Conservation (phyloP, 2,113 vertebrate genomes). For the Tapirus terrestris region DNA sequence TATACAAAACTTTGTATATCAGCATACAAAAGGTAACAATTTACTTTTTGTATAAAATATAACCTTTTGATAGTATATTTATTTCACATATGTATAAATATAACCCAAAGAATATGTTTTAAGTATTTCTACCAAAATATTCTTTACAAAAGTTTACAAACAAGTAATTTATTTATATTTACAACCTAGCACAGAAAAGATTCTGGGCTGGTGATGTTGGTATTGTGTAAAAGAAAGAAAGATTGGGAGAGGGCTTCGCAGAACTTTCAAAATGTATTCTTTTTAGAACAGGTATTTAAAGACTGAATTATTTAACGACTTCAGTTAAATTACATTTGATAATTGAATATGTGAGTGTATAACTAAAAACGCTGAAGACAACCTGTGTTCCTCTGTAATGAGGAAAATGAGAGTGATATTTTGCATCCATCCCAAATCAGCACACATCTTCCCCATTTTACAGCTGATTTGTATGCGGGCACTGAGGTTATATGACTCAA, state of each 20-base stretch:
- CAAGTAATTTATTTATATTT: constrained; percentile 88
- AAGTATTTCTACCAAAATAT: constrained; percentile 91
- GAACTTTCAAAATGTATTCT: constrained; percentile 48
- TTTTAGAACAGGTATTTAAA: constrained; percentile 76
- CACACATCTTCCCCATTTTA: background rate
- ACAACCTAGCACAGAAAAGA: constrained; percentile 86
- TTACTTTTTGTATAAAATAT: constrained; percentile 91
- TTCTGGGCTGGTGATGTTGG: constrained; percentile 81
- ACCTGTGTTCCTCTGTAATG: constrained; percentile 7
- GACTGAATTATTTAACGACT: constrained; percentile 70
- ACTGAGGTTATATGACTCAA: background rate
- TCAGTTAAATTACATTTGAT: constrained; percentile 68
- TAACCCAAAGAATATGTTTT: constrained; percentile 92
- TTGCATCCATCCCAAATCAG: background rate
- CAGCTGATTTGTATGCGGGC: background rate
- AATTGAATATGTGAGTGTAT: background rate
- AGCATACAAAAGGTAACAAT: constrained; percentile 91
- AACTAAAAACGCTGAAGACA: constrained; percentile 57
- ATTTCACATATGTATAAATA: constrained; percentile 94
- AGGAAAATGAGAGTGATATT: background rate
- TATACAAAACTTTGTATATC: constrained; percentile 89
- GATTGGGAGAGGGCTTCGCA: constrained; percentile 53
- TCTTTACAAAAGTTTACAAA: constrained; percentile 96
- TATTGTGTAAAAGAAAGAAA: constrained; percentile 72
- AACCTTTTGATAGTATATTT: constrained; percentile 90